A percentile compares a stretch with the other conserved stretches of the same genome.
Evolutionary conservation across 2,888 invertebrate species (phyloP).

Genomic region (Melinaea marsaeus): DNA sequence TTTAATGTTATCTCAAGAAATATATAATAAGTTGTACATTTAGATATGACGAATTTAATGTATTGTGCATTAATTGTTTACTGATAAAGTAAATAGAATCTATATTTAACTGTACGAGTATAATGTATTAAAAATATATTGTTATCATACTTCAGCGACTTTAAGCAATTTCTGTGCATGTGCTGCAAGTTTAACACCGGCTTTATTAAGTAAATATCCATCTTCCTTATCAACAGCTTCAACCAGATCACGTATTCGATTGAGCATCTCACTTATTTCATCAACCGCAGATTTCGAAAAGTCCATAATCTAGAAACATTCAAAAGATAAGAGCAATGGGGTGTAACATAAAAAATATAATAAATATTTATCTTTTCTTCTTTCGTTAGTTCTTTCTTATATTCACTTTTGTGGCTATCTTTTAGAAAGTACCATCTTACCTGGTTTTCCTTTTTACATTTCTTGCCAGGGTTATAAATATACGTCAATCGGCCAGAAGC

Average conservation of each 20-base stretch:
- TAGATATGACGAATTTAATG: no score
- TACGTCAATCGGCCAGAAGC: slow-evolving; percentile 42
- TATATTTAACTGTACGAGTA: no score
- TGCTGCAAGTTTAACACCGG: slow-evolving; percentile 31
- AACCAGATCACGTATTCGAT: slow-evolving; percentile 34
- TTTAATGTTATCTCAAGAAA: no score
- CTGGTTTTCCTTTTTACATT: slow-evolving; percentile 39
- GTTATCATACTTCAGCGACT: slow-evolving; percentile 35
- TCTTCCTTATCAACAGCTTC: slow-evolving; percentile 23
- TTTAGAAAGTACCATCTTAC: slow-evolving; percentile 29
- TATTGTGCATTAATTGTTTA: no score
- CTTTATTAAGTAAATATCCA: slow-evolving; percentile 23
- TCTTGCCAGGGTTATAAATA: slow-evolving; percentile 38
- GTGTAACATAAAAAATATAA: no score
- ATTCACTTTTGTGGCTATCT: no score
- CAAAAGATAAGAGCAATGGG: no score
- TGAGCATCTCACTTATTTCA: slow-evolving; percentile 33
- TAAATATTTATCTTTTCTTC: no score
- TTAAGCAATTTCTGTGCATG: slow-evolving; percentile 34
- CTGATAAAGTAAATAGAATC: no score
- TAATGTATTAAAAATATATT: no score
- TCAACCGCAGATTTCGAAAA: slow-evolving; percentile 29
- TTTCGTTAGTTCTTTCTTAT: no score
- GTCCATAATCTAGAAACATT: slow-evolving; percentile 30
- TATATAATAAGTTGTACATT: no score